phyloP scores from a whole-genome alignment of 2,888 invertebrate genomes.

The Notodonta ziczac region DNA sequence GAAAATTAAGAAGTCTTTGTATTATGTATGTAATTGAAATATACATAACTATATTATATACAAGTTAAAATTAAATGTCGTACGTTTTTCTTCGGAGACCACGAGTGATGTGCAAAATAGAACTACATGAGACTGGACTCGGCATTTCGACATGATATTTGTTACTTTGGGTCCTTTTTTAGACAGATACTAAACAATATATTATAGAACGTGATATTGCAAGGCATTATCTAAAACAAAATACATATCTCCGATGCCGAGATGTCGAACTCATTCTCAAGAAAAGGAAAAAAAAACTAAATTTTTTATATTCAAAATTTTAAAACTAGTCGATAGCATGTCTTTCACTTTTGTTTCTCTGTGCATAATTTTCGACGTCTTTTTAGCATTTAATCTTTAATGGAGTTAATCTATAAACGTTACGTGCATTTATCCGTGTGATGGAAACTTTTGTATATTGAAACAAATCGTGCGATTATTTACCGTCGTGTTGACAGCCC shows the following conservation, averaged over 20 bases:
- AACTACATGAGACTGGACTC: constrained; percentile 58
- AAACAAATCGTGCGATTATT: constrained; percentile 53
- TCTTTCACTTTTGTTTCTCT: constrained; percentile 68
- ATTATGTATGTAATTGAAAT: constrained; percentile 82
- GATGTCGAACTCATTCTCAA: constrained; percentile 69
- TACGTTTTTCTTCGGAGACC: constrained; percentile 80
- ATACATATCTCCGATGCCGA: constrained; percentile 80
- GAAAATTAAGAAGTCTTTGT: constrained; percentile 82
- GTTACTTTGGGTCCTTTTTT: constrained; percentile 42
- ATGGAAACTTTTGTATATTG: constrained; percentile 60
- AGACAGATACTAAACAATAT: constrained; percentile 39
- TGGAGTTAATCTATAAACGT: constrained; percentile 65
- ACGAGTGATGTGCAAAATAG: constrained; percentile 71
- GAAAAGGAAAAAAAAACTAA: constrained; percentile 52
- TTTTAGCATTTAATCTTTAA: constrained; percentile 74
- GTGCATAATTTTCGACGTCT: constrained; percentile 77
- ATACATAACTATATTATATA: constrained; percentile 82
- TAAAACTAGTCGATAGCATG: constrained; percentile 80
- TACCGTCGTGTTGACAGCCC: constrained; percentile 67
- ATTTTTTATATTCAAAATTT: constrained; percentile 81
- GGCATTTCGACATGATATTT: constrained; percentile 69
- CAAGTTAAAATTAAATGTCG: constrained; percentile 77
- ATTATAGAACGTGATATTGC: constrained; percentile 38
- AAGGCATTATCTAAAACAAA: constrained; percentile 53
- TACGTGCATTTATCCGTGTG: constrained; percentile 76